phyloP scores from a whole-genome alignment of 2,113 vertebrate species.

The Tyrannus savana region DNA sequence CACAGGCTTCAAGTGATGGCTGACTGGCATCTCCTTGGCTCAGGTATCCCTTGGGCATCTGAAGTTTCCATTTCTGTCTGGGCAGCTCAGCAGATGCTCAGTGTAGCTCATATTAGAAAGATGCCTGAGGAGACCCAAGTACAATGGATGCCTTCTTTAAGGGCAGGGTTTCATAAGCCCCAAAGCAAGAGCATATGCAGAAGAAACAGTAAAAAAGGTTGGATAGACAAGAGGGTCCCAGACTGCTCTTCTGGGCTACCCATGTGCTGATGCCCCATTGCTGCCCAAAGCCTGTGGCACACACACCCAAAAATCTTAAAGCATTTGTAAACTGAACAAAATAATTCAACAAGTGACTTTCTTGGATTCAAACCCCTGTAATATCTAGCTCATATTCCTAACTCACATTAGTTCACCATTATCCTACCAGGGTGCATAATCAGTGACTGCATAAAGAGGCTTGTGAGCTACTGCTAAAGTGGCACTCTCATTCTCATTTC shows the following conservation, averaged over 20 bases:
- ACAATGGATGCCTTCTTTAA: background rate
- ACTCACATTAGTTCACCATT: background rate
- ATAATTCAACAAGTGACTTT: background rate
- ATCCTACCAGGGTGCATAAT: background rate
- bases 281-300: background rate
- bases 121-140: background rate
- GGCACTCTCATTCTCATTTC: background rate
- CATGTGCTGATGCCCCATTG: rapidly evolving
- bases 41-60: background rate
- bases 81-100: background rate
- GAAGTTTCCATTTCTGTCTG: background rate
- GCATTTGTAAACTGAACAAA: background rate
- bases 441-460: background rate
- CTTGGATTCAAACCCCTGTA: background rate
- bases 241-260: background rate
- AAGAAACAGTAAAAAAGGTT: background rate
- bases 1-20: background rate
- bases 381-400: background rate
- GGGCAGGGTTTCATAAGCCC: background rate
- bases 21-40: background rate
- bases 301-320: background rate
- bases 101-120: background rate
- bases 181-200: background rate
- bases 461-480: background rate
- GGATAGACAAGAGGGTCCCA: background rate